phyloP scores from a whole-genome alignment of 2,113 vertebrate species.

The Illadopsis cleaveri region DNA sequence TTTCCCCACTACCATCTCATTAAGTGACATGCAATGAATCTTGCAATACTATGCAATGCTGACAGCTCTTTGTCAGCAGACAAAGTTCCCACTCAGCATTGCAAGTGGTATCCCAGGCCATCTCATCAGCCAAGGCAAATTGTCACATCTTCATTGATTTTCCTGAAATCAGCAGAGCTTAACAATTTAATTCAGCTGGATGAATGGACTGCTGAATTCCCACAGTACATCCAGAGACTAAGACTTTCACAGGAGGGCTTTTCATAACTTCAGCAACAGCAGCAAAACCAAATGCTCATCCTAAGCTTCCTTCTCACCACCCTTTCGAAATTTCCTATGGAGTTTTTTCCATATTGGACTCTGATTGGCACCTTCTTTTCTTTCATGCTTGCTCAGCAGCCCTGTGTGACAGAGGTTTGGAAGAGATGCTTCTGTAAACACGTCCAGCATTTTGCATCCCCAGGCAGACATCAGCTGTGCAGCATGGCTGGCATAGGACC shows the following conservation, averaged over 20 bases:
- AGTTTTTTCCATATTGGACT: neutral
- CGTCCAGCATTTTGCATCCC: neutral
- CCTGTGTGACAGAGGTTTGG: rapidly evolving
- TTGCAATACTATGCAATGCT: neutral
- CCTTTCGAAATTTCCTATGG: neutral
- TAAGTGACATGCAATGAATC: neutral
- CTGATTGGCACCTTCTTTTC: neutral
- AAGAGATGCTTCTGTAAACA: neutral
- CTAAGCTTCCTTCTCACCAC: neutral
- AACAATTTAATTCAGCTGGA: neutral
- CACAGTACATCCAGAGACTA: neutral
- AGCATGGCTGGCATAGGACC: rapidly evolving
- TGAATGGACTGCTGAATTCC: neutral
- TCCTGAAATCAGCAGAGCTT: neutral
- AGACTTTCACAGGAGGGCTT: neutral
- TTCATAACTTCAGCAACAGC: neutral
- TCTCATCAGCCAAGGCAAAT: neutral
- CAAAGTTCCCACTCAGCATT: neutral
- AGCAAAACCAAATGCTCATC: neutral
- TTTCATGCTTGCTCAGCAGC: neutral
- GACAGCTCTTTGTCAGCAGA: neutral
- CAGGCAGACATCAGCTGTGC: neutral
- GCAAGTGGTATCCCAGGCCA: neutral
- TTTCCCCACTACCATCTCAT: neutral
- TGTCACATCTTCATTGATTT: conserved; percentile 2